These are phyloP conservation scores for Volucella bombylans DNA, from an alignment of 2,888 invertebrate genomes.

Conservation along the genomic window DNA sequence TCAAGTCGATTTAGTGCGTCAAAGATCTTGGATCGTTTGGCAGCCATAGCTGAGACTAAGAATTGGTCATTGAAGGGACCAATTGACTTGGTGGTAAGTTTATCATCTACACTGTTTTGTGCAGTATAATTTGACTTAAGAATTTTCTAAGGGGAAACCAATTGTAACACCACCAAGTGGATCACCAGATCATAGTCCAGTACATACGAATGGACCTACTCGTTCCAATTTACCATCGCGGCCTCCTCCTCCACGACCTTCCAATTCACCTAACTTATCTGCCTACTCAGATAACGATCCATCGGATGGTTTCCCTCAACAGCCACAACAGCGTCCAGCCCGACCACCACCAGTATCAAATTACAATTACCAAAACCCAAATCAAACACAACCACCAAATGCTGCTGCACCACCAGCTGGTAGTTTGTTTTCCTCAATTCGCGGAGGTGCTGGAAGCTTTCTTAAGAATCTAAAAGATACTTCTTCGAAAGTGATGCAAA, in stretches of 20 bases:
- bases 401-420: conserved; percentile 76
- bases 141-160: conserved; percentile 77
- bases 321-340: conserved; percentile 55
- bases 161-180: conserved; percentile 78
- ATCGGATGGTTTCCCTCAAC: conserved; percentile 61
- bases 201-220: conserved; percentile 58
- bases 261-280: conserved; percentile 61
- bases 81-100: conserved; percentile 82
- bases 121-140: background rate
- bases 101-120: background rate
- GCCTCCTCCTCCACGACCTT: conserved; percentile 71
- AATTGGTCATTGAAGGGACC: conserved; percentile 92
- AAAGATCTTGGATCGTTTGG: conserved; percentile 91
- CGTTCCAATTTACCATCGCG: conserved; percentile 55
- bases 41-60: conserved; percentile 93
- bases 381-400: conserved; percentile 65
- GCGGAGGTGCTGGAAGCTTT: conserved; percentile 95
- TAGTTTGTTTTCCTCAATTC: conserved; percentile 92
- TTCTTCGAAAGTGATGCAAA: conserved; percentile 97
- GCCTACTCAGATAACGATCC: conserved; percentile 50
- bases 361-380: conserved; percentile 44
- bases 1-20: conserved; percentile 90
- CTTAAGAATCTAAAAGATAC: conserved; percentile 97
- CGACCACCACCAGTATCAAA: conserved; percentile 74
- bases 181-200: conserved; percentile 72